A percentile compares a stretch with the other conserved stretches of the same genome.
These are phyloP conservation scores for Emydoidea blandingii DNA, from an alignment of 2,797 vertebrate species.

Conservation along the genomic window DNA sequence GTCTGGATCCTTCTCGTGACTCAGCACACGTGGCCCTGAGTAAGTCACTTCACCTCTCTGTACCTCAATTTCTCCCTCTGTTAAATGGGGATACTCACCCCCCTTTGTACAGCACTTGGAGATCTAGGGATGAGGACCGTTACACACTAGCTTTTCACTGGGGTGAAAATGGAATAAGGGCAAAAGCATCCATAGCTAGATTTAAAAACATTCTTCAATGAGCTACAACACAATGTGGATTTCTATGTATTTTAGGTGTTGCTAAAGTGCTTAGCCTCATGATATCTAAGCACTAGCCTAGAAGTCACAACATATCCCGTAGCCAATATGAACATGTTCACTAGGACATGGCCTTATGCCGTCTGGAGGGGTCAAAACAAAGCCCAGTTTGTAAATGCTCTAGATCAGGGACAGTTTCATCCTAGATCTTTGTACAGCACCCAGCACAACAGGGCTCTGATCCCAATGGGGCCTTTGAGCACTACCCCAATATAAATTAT, in stretches of 20 bases:
- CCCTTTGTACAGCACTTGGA: neutral
- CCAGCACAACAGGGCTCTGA: neutral
- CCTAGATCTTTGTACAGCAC: neutral
- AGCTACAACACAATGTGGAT: neutral
- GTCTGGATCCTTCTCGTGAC: neutral
- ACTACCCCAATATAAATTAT: neutral
- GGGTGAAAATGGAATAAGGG: fast-evolving
- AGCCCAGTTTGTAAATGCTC: neutral
- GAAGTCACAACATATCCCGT: neutral
- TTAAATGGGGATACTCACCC: neutral
- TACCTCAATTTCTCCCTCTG: neutral
- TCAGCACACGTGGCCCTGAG: neutral
- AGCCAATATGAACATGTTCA: neutral
- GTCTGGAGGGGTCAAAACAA: too few relatives aligned
- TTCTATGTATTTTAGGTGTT: neutral
- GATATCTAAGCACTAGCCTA: neutral
- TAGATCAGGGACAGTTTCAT: neutral
- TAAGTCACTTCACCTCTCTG: neutral
- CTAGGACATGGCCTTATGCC: neutral
- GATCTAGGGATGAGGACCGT: neutral
- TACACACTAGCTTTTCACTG: neutral
- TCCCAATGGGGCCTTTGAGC: neutral
- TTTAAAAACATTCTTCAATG: neutral
- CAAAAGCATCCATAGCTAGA: neutral
- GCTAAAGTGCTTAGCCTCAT: neutral